Evolutionary conservation across 2,113 vertebrate genomes (phyloP), one percentile per base, ranked within the genome.

Genomic region (Neopipo cinnamomea): DNA sequence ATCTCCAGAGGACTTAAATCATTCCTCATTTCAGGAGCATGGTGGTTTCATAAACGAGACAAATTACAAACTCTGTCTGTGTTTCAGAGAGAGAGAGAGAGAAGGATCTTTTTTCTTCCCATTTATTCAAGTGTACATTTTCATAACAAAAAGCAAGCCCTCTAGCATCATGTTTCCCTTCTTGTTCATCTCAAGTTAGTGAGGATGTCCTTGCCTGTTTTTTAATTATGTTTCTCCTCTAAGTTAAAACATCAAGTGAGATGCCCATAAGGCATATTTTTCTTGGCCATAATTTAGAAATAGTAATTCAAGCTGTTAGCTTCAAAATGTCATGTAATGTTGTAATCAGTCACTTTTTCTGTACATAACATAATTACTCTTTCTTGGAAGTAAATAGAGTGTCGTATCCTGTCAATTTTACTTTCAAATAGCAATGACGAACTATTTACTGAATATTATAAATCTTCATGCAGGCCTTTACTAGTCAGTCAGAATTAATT

Each of bases 271-370:
- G 79, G 41, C 39, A 66, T 89, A 70, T 95, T 97, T 97, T 96
- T 88, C 65, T 89, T 85, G 50, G 22, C 9, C 63, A 25, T 63
- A 87, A 83, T 85, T 80, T 3, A 6, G 20, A 92, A 95, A 84
- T 44, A 96, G 79, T 86, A 94, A 96, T 91, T 85, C 52, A 95
- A 97, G 46, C 31, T 81, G 20, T 93, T 95, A 89, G 44, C 74
- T 97, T 96, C 55, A 95, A 96, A 97, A 91, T 93, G 62, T 91
- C 73, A 90, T 42, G 30, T 82, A 96, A 93, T 66, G 16, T 89
- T 91, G 82, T 77, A 79, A 94, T 93, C 82, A 88, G 65, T 59
- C 85, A 79, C 53, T 81, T 92, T 88, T 92, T 93, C 95, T 84
- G 65, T 89, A 83, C 52, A 47, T 59, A 90, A 92, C 47, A 78